Evolutionary conservation across 2,113 vertebrate species (phyloP), one percentile per base, ranked within the genome.

Genomic region (Paradisaea rubra): DNA sequence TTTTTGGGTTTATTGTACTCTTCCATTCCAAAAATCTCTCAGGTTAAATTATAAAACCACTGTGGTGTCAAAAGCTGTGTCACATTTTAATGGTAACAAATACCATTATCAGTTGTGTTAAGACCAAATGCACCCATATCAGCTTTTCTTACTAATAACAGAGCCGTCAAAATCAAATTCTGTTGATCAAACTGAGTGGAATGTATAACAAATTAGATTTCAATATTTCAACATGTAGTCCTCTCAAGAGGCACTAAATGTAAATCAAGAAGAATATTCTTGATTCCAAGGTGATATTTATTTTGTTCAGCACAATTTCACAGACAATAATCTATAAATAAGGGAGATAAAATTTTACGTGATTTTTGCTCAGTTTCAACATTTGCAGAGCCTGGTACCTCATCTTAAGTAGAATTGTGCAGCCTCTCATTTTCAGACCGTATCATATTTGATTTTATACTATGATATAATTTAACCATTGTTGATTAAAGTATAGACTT

Each of bases 221-320:
- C 65, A 88, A 2, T 95, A 91, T 95, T 92, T 95, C 63, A 91
- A 33, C 27, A 83, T 66, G 79, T 91, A 71, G 5, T 9, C 49
- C 39, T 79, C 88, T 96, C 74, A 88, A 61, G 82, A 95, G 59
- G 24, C 33, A 79, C 39, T 86, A 81, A 91, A 89, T 74, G 31
- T 73, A 95, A 94, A 94, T 85, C 45, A 35, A 93, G 72, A 80
- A 52, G 35, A 39, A 73, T 81, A 35, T 70, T 89, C 49, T 96
- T 93, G 76, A 88, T 92, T 93, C 80, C 76, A 56, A 96, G 47
- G 60, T 94, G 65, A 41, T 88, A 74, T 86, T 97, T 95, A 78
- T 93, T 95, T 95, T 94, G 31, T 95, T 96, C 73, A 88, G 60
- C 45, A 47, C 60, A 92, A 22, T 95, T 97, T 97, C 80, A 76